Evolutionary conservation across 2,888 invertebrate species (phyloP), one percentile per base, ranked within the genome.

Genomic region (Biston stratarius): DNA sequence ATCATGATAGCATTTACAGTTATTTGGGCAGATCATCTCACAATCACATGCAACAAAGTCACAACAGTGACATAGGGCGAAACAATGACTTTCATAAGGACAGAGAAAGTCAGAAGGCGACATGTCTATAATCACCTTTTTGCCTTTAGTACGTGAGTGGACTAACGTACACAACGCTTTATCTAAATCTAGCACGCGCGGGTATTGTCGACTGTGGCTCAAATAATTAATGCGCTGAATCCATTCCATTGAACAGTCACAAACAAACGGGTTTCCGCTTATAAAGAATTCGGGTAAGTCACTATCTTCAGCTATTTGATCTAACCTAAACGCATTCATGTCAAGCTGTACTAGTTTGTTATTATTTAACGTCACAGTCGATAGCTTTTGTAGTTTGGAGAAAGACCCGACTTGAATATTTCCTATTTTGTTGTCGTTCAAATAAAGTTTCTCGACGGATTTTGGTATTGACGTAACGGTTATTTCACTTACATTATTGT

Each of bases 201-300:
- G 97, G 90, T 97, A 96, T 86, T 96, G 96, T 76, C 96, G 94
- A 78, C 95, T 94, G 80, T 96, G 95, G 77, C 97, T 97, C 84
- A 97, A 94, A 90, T 96, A 96, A 94, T 97, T 97, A 87, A 97
- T 96, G 81, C 96, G 94, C 78, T 96, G 95, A 84, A 97, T 91
- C 97, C 97, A 98, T 90, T 97, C 97, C 96, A 97, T 97, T 80
- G 96, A 96, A 91, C 98, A 98, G 89, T 97, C 97, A 91, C 98
- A 98, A 82, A 96, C 95, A 87, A 97, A 96, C 67, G 97, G 97
- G 94, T 98, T 98, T 80, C 96, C 96, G 70, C 97, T 97, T 84
- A 97, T 95, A 89, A 96, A 97, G 89, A 97, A 97, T 86, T 96
- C 96, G 47, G 97, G 97, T 82, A 96, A 91, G 79, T 96, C 96